These are phyloP conservation scores for Drosophila pseudotakahashii DNA, from an alignment of 2,888 invertebrate species.

Conservation along the genomic window DNA sequence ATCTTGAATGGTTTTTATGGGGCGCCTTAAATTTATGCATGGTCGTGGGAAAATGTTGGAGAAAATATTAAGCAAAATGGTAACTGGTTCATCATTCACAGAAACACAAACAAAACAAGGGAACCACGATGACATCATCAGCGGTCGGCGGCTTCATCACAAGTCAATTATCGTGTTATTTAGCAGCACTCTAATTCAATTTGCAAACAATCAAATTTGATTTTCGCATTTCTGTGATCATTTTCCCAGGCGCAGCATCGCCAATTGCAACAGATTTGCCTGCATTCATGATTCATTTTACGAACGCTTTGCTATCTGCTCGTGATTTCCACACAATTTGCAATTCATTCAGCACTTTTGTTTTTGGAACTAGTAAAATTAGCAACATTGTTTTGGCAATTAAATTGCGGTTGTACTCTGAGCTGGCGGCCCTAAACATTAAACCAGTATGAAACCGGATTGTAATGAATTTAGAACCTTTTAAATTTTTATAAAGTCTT, in stretches of 20 bases:
- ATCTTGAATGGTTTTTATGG: slow-evolving; percentile 20
- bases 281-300: slow-evolving; percentile 29
- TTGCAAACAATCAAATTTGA: slow-evolving; percentile 37
- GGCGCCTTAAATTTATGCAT: slow-evolving; percentile 16
- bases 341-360: slow-evolving; percentile 4
- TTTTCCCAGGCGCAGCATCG: slow-evolving; percentile 21
- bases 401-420: background rate
- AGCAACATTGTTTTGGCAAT: slow-evolving; percentile 10
- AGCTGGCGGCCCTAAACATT: background rate
- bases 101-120: too few relatives aligned
- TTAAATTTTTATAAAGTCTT: too few relatives aligned
- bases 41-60: slow-evolving; percentile 41
- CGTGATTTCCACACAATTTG: background rate
- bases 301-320: background rate
- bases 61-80: slow-evolving; percentile 3
- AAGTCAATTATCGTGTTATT: slow-evolving; percentile 36
- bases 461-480: too few relatives aligned
- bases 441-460: too few relatives aligned
- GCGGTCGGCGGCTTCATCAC: slow-evolving; percentile 2
- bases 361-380: background rate
- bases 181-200: slow-evolving; percentile 35
- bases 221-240: slow-evolving; percentile 44
- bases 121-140: slow-evolving; percentile 17
- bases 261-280: slow-evolving; percentile 22
- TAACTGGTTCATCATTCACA: background rate